These are phyloP conservation scores for Coremacera marginata DNA, from an alignment of 2,888 invertebrate genomes.

Conservation along the genomic window DNA sequence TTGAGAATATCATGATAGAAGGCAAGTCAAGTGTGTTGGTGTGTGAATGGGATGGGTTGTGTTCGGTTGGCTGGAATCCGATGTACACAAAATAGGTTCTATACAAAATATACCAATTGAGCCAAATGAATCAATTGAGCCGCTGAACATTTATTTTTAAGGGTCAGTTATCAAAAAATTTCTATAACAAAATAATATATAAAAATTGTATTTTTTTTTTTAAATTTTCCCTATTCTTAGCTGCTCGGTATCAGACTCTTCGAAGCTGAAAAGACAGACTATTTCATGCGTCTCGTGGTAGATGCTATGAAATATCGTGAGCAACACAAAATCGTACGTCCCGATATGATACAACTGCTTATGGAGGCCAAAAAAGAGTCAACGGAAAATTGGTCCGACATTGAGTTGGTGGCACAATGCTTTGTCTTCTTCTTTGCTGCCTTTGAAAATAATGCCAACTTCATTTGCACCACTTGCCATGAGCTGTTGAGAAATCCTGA, in stretches of 20 bases:
- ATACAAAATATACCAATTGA: no score
- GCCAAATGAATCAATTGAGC: no score
- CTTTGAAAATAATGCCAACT: conserved; percentile 69
- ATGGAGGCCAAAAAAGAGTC: conserved; percentile 70
- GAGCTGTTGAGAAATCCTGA: conserved; percentile 73
- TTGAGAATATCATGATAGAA: no score
- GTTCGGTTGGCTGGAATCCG: no score
- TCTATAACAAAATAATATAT: no score
- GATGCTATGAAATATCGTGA: conserved; percentile 68
- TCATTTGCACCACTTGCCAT: conserved; percentile 70
- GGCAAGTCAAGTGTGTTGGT: not conserved
- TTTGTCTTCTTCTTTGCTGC: conserved; percentile 73
- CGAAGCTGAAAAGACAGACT: conserved; percentile 54
- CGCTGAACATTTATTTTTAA: no score
- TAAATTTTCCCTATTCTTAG: not conserved
- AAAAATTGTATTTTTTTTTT: no score
- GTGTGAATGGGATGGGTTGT: not conserved
- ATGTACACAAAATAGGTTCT: no score
- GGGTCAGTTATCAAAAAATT: no score
- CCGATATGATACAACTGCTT: conserved; percentile 73
- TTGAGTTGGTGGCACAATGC: conserved; percentile 72
- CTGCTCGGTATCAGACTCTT: conserved; percentile 48
- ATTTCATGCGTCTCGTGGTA: conserved; percentile 66
- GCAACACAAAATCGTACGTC: conserved; percentile 66
- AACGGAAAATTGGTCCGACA: conserved; percentile 54